Base-by-base conservation (phyloP, 92 coral and sea anemone genomes). In the Epizoanthus scotinus region DNA sequence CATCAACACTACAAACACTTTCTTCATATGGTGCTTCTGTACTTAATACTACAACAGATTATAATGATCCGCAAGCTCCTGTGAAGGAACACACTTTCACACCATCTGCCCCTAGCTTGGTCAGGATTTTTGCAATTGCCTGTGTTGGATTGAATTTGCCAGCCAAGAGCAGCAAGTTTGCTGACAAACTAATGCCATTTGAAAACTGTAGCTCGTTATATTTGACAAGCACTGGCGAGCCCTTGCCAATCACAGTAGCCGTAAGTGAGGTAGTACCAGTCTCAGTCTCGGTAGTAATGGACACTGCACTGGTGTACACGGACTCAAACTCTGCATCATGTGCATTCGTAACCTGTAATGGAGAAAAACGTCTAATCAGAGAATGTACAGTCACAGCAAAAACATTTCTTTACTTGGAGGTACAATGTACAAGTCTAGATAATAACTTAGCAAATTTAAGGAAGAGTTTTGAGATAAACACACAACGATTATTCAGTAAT, bases 181-280 rank as follows among this genome's bases (percentile, higher is more conserved):
- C 94, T 19, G 85, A 40, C 24, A 96, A 87, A 27, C 90, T 84
- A 2, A 96, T 92, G 8, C 91, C 87, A 52, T 91, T 87, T 81
- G 88, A 74, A 77, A 96, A 96, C 68, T 47, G 78, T 38, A 84
- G 63, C 57, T 87, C 68, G 54, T 87, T 86, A 80, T 87, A 87
- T 72, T 93, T 87, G 73, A 89, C 67, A 21, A 96, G 92, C 60
- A 84, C 91, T 15, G 98, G 98, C 5, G 73, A 73, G 71, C 78
- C 89, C 36, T 82, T 58, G 13, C 98, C 99, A 58, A 93, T 82
- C 36, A 91, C 89, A 52, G 94, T 79, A 47, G 96, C 99, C 36
- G 83, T 82, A 19, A 95, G 44, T 8, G 86, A 70, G 22, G 83
- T 84, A 68, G 73, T 86, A 42, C 91, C 86, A 55, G 77, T 75